Evolutionary conservation across 2,797 vertebrate species (phyloP).

Genomic region (Trematomus bernacchii): DNA sequence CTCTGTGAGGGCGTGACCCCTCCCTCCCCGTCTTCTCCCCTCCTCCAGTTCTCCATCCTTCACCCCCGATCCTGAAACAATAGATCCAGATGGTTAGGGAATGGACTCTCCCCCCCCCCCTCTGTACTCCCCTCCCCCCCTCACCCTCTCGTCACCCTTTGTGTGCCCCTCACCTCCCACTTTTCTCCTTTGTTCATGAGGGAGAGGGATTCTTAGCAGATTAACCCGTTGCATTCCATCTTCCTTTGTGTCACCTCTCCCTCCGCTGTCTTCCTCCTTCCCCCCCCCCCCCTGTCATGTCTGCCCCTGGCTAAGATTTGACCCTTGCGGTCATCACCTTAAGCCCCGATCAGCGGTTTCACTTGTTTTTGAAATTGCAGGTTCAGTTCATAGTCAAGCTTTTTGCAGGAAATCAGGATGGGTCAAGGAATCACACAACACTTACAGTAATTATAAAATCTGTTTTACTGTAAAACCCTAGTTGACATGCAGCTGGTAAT

Average conservation of each 20-base stretch:
- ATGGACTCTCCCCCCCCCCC: conserved; percentile 57
- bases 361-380: conserved; percentile 26
- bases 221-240: conserved; percentile 87
- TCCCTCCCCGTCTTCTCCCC: conserved; percentile 45
- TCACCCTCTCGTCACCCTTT: conserved; percentile 70
- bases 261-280: conserved; percentile 21
- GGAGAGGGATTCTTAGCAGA: conserved; percentile 83
- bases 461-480: conserved; percentile 7
- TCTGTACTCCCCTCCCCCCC: conserved; percentile 43
- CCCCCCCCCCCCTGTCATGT: conserved; percentile 46
- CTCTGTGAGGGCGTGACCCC: conserved; percentile 70
- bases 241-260: conserved; percentile 81
- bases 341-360: conserved; percentile 47
- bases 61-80: conserved; percentile 81
- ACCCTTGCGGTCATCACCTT: conserved; percentile 57
- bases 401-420: neutral
- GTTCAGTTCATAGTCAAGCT: neutral
- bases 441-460: neutral
- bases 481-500: neutral
- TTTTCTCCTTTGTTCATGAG: conserved; percentile 84
- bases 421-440: neutral
- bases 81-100: conserved; percentile 88
- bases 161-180: conserved; percentile 75
- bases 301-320: conserved; percentile 62
- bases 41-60: conserved; percentile 64